Base-by-base conservation (phyloP, 2,797 vertebrate species). In the Brachyrhaphis roseni region DNA sequence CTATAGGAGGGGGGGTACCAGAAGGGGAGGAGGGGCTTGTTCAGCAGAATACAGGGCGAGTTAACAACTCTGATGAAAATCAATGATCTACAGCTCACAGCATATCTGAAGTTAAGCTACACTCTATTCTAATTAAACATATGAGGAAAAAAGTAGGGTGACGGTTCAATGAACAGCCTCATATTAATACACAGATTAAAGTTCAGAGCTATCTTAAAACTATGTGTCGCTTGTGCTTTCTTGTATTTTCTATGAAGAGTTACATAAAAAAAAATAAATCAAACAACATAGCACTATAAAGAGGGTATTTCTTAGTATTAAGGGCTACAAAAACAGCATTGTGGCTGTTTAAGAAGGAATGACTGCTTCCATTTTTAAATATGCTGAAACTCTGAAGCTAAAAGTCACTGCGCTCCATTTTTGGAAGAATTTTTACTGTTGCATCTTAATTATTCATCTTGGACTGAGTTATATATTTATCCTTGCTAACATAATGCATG, bases 21-120 rank as follows among this genome's bases (percentile, higher is more conserved):
- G 51, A 13, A 57, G 78, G 28, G 77, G 78, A 8, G 78, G 83
- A 1, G 74, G 81, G 77, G 84, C 87, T 90, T 90, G 88, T 88
- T 88, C 90, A 88, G 88, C 88, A 81, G 87, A 86, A 90, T 81
- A 81, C 71, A 75, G 75, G 11, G 53, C 18, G 71, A 86, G 84
- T 72, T 85, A 89, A 87, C 88, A 87, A 75, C 83, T 77, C 84
- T 57, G 86, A 91, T 90, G 84, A 88, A 90, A 93, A 92, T 93
- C 90, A 86, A 93, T 93, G 88, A 93, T 87, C 86, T 90, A 89
- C 85, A 87, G 82, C 86, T 79, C 57, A 16, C 76, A 68, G 83
- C 84, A 82, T 71, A 88, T 92, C 86, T 86, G 73, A 81, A 85
- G 78, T 64, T 55, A 77, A 71, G 82, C 47, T 77, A 80, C 49